These are phyloP conservation scores for Monopterus albus DNA, from an alignment of 2,113 vertebrate genomes.

Conservation along the genomic window DNA sequence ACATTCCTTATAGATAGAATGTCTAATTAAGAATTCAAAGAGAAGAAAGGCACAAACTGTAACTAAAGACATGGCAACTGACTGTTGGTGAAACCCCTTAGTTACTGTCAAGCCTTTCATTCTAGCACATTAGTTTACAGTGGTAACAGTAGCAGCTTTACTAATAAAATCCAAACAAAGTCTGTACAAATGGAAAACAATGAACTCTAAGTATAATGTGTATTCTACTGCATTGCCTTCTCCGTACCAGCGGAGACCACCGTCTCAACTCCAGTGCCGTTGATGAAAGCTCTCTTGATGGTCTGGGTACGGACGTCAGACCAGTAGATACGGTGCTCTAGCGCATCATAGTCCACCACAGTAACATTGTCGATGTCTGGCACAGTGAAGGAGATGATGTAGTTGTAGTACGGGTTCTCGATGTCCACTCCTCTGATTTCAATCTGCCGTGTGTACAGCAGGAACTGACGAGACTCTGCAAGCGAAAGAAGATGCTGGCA, in stretches of 20 bases:
- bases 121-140: too few species aligned
- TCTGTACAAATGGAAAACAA: too few species aligned
- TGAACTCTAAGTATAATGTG: neutral
- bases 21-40: neutral
- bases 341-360: slow-evolving; percentile 92
- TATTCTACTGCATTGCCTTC: neutral
- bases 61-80: too few species aligned
- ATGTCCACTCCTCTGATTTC: slow-evolving; percentile 97
- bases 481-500: slow-evolving; percentile 11
- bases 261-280: slow-evolving; percentile 94
- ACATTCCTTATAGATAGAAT: neutral
- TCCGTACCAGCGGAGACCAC: slow-evolving; percentile 84
- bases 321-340: slow-evolving; percentile 97
- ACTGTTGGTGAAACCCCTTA: too few species aligned
- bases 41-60: neutral
- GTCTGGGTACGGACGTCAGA: slow-evolving; percentile 96
- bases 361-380: slow-evolving; percentile 98
- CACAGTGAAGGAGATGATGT: slow-evolving; percentile 99
- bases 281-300: slow-evolving; percentile 98
- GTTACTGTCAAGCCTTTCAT: too few species aligned
- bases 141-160: too few species aligned
- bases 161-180: too few species aligned
- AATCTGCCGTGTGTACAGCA: slow-evolving; percentile 97
- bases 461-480: slow-evolving; percentile 94
- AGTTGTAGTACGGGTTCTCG: slow-evolving; percentile 97